Conservation (phyloP, 2,888 invertebrate species). For the Caenorhabditis sulstoni region DNA sequence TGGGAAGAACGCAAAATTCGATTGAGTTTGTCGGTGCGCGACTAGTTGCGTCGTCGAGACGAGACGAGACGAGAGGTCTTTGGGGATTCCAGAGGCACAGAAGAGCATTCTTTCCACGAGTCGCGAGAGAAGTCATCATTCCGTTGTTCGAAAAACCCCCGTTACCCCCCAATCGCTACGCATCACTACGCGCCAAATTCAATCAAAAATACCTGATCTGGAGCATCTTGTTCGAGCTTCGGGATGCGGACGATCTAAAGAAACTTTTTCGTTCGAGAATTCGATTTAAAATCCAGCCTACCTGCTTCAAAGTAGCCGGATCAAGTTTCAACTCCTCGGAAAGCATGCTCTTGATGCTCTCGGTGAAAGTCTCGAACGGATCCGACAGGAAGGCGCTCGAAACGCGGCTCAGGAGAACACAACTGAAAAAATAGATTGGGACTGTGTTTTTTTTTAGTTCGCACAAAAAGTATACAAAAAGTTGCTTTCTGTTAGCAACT, state of each 20-base stretch:
- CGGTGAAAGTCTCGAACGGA: slow-evolving; percentile 61
- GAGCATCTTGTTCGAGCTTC: slow-evolving; percentile 39
- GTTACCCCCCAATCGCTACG: neutral
- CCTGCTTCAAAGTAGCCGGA: slow-evolving; percentile 46
- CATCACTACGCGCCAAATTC: neutral
- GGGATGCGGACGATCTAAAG: slow-evolving; percentile 62
- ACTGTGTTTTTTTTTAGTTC: no score
- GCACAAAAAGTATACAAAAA: no score
- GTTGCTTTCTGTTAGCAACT: no score
- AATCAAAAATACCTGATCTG: slow-evolving; percentile 35
- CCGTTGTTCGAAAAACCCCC: no score
- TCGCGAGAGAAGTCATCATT: no score
- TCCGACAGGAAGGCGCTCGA: slow-evolving; percentile 62
- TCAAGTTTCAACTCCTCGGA: slow-evolving; percentile 56
- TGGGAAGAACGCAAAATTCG: neutral
- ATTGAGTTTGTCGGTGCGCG: no score
- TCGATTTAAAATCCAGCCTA: slow-evolving; percentile 8
- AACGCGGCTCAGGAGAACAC: slow-evolving; percentile 53
- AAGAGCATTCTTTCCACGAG: neutral
- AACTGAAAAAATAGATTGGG: slow-evolving; percentile 16
- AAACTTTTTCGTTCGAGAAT: neutral
- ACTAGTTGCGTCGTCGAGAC: neutral
- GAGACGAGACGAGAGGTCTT: neutral
- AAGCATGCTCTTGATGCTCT: slow-evolving; percentile 63
- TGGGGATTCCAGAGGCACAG: neutral